Evolutionary conservation across 1,140 invertebrate species (phyloP).

Genomic region (Schlechtendalia chinensis): DNA sequence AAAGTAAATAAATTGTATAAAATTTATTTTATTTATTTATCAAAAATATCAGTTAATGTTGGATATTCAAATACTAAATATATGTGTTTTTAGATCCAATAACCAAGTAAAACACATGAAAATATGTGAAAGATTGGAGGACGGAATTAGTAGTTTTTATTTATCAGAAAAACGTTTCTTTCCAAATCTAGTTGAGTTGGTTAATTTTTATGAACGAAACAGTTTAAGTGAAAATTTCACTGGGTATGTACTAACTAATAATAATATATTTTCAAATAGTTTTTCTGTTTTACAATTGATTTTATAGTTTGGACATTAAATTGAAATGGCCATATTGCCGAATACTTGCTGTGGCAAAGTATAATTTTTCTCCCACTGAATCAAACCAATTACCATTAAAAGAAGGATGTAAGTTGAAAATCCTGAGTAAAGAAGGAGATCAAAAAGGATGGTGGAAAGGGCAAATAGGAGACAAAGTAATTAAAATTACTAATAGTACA

Average conservation of each 20-base stretch:
- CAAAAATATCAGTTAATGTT: constrained; percentile 7
- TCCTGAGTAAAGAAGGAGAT: constrained; percentile 74
- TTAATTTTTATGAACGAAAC: constrained; percentile 84
- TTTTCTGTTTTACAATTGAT: not conserved
- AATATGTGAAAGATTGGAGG: constrained; percentile 68
- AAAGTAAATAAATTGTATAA: constrained; percentile 66
- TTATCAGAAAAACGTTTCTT: constrained; percentile 88
- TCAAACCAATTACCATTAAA: constrained; percentile 73
- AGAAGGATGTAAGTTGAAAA: constrained; percentile 74
- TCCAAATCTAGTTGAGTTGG: constrained; percentile 81
- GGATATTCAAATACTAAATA: not conserved
- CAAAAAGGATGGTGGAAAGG: constrained; percentile 82
- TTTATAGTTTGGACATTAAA: constrained; percentile 67
- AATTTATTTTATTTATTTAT: not conserved
- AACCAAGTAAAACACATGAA: constrained; percentile 89
- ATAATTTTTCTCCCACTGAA: constrained; percentile 72
- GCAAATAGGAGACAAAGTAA: constrained; percentile 64
- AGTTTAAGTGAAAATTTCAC: constrained; percentile 88
- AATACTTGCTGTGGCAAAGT: constrained; percentile 71
- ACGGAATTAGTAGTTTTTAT: constrained; percentile 67
- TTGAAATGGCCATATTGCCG: constrained; percentile 74
- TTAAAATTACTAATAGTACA: constrained; percentile 17
- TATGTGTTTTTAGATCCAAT: constrained; percentile 65
- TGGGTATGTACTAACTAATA: constrained; percentile 60
- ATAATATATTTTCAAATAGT: not conserved